phyloP scores from a whole-genome alignment of 2,113 vertebrate species.

The Uropsilus gracilis region DNA sequence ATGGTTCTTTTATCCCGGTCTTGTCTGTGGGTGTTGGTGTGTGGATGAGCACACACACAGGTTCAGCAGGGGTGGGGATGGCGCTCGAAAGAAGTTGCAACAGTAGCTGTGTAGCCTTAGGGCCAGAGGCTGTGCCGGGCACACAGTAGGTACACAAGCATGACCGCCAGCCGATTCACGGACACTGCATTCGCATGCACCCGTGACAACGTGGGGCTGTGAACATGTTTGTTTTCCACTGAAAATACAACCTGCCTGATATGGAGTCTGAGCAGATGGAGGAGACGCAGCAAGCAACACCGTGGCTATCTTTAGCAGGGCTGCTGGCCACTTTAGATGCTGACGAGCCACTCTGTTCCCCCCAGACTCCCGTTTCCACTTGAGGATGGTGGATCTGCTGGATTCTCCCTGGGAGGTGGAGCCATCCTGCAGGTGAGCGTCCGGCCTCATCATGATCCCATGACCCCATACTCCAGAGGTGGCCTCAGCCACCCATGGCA shows the following conservation, averaged over 20 bases:
- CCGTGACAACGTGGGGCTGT: neutral
- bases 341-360: slow-evolving; percentile 62
- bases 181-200: neutral
- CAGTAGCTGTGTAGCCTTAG: neutral
- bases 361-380: neutral
- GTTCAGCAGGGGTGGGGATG: neutral
- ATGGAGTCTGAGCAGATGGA: slow-evolving; percentile 57
- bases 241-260: slow-evolving; percentile 45
- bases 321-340: slow-evolving; percentile 39
- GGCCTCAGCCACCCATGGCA: fast-evolving
- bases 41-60: no score
- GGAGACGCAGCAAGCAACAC: neutral
- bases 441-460: neutral
- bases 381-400: neutral
- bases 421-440: neutral
- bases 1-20: neutral
- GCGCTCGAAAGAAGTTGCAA: no score
- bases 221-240: slow-evolving; percentile 60
- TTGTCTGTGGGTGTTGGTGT: neutral
- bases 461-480: neutral
- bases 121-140: fast-evolving
- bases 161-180: neutral
- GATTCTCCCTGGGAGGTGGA: neutral
- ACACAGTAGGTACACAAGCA: neutral
- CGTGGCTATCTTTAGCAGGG: slow-evolving; percentile 39